A percentile compares a stretch with the other conserved stretches of the same genome.
phyloP scores from a whole-genome alignment of 2,888 invertebrate genomes.

The Caprella mutica region DNA sequence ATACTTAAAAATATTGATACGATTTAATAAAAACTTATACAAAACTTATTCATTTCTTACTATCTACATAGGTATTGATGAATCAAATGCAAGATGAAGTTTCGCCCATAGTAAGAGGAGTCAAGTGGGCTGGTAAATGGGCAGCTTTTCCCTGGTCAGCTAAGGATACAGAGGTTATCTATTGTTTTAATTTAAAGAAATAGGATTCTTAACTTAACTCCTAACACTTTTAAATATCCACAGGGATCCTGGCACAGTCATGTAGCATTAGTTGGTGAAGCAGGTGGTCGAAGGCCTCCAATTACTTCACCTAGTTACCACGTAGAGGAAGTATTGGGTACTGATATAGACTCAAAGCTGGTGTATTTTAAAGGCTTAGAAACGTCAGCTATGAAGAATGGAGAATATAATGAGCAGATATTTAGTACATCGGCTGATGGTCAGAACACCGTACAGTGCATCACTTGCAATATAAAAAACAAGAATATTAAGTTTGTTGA shows the following conservation, averaged over 20 bases:
- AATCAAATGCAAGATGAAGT: constrained; percentile 27
- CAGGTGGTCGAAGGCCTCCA: constrained; percentile 22
- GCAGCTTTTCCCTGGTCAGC: constrained; percentile 31
- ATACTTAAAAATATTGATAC: background rate
- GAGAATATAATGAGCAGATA: background rate
- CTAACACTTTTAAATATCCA: background rate
- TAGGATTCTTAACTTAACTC: background rate
- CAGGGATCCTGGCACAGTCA: constrained; percentile 31
- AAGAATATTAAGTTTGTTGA: constrained; percentile 2
- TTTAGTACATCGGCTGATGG: background rate
- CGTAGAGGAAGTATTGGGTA: constrained; percentile 23
- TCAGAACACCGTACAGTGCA: background rate
- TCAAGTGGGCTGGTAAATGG: constrained; percentile 28
- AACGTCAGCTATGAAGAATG: background rate
- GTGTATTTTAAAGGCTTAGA: constrained; percentile 26
- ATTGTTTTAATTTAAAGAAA: background rate
- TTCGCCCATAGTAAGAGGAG: constrained; percentile 24
- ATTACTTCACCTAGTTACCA: constrained; percentile 24
- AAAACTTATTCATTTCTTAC: background rate
- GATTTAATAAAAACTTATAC: background rate
- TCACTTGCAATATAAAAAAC: constrained; percentile 5
- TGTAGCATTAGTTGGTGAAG: constrained; percentile 26
- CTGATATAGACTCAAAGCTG: constrained; percentile 2
- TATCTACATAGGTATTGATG: constrained; percentile 18
- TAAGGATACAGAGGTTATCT: background rate